Evolutionary conservation across 1,140 invertebrate species (phyloP).

Genomic region (Tetramorium parvispinum): DNA sequence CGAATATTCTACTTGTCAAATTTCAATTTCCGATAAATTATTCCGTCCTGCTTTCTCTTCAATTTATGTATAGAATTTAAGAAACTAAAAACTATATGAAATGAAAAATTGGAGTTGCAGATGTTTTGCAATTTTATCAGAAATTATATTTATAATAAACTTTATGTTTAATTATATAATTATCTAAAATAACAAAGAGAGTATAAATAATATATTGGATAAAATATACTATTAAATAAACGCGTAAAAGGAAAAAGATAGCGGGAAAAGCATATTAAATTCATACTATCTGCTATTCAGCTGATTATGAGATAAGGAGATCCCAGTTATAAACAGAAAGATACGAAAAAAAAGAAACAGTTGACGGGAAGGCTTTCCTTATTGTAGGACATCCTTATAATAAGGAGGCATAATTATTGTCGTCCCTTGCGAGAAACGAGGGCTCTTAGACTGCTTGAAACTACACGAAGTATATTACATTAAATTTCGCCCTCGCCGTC

Average conservation of each 20-base stretch:
- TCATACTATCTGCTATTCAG: not conserved
- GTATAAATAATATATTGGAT: not conserved
- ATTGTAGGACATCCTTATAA: slow-evolving; percentile 34
- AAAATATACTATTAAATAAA: not conserved
- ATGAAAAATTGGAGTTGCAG: not conserved
- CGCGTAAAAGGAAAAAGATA: not conserved
- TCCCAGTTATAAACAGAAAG: not conserved
- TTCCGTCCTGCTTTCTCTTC: not conserved
- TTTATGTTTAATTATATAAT: slow-evolving; percentile 5
- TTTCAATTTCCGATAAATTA: slow-evolving; percentile 16
- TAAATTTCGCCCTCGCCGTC: slow-evolving; percentile 31
- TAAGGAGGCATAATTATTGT: slow-evolving; percentile 52
- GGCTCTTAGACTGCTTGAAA: slow-evolving; percentile 37
- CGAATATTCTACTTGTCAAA: slow-evolving; percentile 31
- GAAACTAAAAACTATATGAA: not conserved
- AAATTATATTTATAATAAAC: slow-evolving; percentile 3
- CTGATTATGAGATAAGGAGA: not conserved
- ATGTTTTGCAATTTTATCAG: not conserved
- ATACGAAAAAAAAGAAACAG: slow-evolving; percentile 2
- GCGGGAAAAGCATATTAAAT: not conserved
- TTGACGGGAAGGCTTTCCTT: not conserved
- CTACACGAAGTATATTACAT: slow-evolving; percentile 37
- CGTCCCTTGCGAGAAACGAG: slow-evolving; percentile 36
- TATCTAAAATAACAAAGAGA: not conserved
- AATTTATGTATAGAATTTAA: not conserved